A percentile compares a stretch with the other conserved stretches of the same genome.
phyloP scores from a whole-genome alignment of 2,797 vertebrate species.

The Kryptolebias ocellatus region DNA sequence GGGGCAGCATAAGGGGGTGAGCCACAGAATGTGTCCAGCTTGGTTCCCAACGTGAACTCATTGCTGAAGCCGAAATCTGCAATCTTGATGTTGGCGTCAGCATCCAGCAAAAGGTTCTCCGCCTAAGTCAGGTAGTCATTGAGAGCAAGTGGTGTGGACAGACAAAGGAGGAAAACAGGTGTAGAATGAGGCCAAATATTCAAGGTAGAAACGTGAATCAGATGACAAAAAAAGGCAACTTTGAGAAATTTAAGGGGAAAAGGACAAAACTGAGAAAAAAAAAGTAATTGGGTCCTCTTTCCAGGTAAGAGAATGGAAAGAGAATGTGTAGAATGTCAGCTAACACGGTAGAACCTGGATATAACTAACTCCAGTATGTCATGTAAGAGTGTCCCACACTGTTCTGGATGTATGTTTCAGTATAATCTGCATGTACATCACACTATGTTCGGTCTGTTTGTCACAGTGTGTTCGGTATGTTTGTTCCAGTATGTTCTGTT shows the following conservation, averaged over 20 bases:
- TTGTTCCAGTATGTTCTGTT: no score
- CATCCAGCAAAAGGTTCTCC: slow-evolving; percentile 90
- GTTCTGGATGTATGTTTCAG: no score
- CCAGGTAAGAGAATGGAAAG: no score
- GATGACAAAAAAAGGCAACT: slow-evolving; percentile 1
- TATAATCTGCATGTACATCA: no score
- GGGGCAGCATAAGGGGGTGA: slow-evolving; percentile 86
- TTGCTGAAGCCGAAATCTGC: slow-evolving; percentile 95
- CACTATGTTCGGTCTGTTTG: no score
- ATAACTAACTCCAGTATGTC: no score
- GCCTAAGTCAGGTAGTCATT: slow-evolving; percentile 77
- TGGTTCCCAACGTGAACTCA: slow-evolving; percentile 90
- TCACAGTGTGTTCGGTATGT: no score
- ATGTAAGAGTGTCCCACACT: no score
- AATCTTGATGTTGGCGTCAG: slow-evolving; percentile 92
- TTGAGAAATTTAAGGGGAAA: slow-evolving; percentile 32
- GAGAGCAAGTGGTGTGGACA: slow-evolving; percentile 28
- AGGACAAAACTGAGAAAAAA: slow-evolving; percentile 3
- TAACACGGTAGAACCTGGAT: slow-evolving; percentile 30
- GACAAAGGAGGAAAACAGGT: not conserved
- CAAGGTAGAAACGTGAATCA: slow-evolving; percentile 20
- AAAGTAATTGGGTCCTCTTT: no score
- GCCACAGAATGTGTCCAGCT: slow-evolving; percentile 94
- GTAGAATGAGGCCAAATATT: no score
- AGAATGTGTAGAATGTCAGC: slow-evolving; percentile 24